Evolutionary conservation across 2,888 invertebrate genomes (phyloP).

Genomic region (Zelleria hepariella): DNA sequence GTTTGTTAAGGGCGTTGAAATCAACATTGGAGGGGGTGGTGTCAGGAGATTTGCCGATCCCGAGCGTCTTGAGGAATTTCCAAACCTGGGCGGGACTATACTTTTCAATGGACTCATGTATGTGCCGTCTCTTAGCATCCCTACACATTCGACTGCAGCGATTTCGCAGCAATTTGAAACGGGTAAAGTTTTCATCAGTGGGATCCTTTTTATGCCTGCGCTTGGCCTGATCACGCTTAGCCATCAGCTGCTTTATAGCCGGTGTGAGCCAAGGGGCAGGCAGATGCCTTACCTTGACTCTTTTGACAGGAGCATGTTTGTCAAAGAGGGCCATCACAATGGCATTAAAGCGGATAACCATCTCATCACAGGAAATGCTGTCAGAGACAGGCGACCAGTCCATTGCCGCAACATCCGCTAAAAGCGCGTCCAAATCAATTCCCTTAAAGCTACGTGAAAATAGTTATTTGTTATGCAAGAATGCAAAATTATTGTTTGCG

Average conservation of each 20-base stretch:
- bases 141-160: too few relatives aligned
- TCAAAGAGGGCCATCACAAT: slow-evolving; percentile 9
- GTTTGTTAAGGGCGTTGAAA: too few relatives aligned
- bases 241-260: slow-evolving; percentile 5
- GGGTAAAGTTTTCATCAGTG: slow-evolving; percentile 1
- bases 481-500: too few relatives aligned
- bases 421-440: slow-evolving; percentile 9
- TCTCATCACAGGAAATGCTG: slow-evolving; percentile 11
- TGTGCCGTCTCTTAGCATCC: too few relatives aligned
- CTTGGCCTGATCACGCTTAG: slow-evolving; percentile 10
- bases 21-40: too few relatives aligned
- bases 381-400: slow-evolving; percentile 13
- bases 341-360: slow-evolving; percentile 10
- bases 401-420: slow-evolving; percentile 1
- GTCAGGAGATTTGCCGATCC: too few relatives aligned
- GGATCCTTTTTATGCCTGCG: slow-evolving; percentile 4
- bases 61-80: too few relatives aligned
- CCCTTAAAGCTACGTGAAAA: slow-evolving; percentile 9
- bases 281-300: slow-evolving; percentile 5
- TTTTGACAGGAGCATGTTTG: slow-evolving; percentile 12
- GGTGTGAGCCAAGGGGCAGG: slow-evolving; percentile 14
- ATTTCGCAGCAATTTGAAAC: too few relatives aligned
- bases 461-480: too few relatives aligned
- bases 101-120: too few relatives aligned
- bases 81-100: too few relatives aligned